Conservation (phyloP, 1,140 invertebrate species). For the Drosophila truncata region DNA sequence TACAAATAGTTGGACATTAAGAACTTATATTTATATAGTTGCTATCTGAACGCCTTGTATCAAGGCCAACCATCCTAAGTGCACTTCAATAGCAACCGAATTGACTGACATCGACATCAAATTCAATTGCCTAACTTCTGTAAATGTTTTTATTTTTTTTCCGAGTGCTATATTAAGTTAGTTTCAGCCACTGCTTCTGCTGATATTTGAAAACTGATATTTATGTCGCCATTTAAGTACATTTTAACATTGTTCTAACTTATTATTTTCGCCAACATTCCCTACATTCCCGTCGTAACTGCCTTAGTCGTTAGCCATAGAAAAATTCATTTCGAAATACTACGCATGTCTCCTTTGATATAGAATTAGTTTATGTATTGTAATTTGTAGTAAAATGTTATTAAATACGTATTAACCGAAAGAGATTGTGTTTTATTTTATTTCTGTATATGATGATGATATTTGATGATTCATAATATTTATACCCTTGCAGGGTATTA, state of each 20-base stretch:
- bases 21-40: slow-evolving; percentile 14
- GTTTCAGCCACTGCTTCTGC: slow-evolving; percentile 33
- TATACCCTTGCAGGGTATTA: no score
- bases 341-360: slow-evolving; percentile 16
- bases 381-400: slow-evolving; percentile 48
- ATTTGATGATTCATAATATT: no score
- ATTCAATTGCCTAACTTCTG: slow-evolving; percentile 7
- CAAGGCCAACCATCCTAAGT: slow-evolving; percentile 79
- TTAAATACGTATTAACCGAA: slow-evolving; percentile 37
- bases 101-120: slow-evolving; percentile 49
- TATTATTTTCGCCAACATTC: slow-evolving; percentile 45
- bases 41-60: slow-evolving; percentile 78
- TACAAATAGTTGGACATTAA: slow-evolving; percentile 25
- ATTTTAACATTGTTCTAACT: slow-evolving; percentile 53
- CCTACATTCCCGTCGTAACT: slow-evolving; percentile 15
- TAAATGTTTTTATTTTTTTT: slow-evolving; percentile 56
- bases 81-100: slow-evolving; percentile 49
- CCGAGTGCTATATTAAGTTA: slow-evolving; percentile 79
- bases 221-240: slow-evolving; percentile 76
- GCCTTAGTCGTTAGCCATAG: slow-evolving; percentile 38
- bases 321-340: slow-evolving; percentile 27
- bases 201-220: slow-evolving; percentile 38
- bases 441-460: no score
- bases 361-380: slow-evolving; percentile 29
- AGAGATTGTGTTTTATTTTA: neutral